A percentile compares a stretch with the other conserved stretches of the same genome.
phyloP scores from a whole-genome alignment of 2,113 vertebrate species.

The Ctenomys sociabilis region DNA sequence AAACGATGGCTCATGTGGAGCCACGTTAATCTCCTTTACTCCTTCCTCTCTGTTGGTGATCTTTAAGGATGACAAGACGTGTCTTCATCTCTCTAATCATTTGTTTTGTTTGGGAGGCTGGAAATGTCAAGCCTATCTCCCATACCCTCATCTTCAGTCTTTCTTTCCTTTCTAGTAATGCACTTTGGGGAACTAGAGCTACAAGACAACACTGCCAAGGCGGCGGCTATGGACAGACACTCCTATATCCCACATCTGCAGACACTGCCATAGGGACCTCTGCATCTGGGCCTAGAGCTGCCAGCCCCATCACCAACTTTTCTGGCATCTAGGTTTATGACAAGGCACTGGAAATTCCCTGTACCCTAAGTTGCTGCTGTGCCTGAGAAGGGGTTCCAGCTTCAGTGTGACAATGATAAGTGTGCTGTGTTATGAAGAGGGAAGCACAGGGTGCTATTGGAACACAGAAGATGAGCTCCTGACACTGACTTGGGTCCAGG shows the following conservation, averaged over 20 bases:
- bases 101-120: background rate
- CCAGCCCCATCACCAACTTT: conserved; percentile 86
- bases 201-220: conserved; percentile 83
- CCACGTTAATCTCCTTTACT: background rate
- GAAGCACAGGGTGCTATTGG: background rate
- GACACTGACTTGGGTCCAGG: background rate
- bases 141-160: background rate
- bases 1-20: too few species aligned
- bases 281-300: conserved; percentile 81
- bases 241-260: conserved; percentile 83
- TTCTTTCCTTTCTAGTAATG: conserved; percentile 81
- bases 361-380: background rate
- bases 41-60: background rate
- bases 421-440: background rate
- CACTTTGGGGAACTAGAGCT: conserved; percentile 83
- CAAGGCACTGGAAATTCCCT: conserved; percentile 82
- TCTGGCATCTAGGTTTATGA: conserved; percentile 87
- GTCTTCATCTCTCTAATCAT: background rate
- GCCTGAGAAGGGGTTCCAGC: background rate
- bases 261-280: conserved; percentile 82
- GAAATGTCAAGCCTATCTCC: background rate
- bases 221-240: conserved; percentile 86
- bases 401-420: background rate
- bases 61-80: background rate
- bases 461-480: background rate